These are phyloP conservation scores for Leptestheria dahalacensis DNA, from an alignment of 1,140 invertebrate species.

Conservation along the genomic window DNA sequence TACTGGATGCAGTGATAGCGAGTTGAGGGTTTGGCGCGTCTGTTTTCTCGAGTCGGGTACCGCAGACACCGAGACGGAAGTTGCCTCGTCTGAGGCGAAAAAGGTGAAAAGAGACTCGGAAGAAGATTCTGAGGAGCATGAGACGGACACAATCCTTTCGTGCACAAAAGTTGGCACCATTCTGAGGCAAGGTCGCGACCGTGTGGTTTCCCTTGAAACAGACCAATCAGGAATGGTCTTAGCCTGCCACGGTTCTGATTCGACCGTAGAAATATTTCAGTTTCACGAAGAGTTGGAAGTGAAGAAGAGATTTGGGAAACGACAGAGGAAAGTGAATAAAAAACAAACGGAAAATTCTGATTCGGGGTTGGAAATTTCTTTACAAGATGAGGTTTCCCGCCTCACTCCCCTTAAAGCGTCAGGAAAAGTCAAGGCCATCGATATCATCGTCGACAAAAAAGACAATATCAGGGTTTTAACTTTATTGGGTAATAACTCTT, in stretches of 20 bases:
- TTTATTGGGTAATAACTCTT: slow-evolving; percentile 32
- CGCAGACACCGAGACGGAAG: slow-evolving; percentile 20
- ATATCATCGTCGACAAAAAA: slow-evolving; percentile 45
- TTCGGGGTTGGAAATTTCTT: slow-evolving; percentile 16
- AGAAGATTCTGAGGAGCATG: slow-evolving; percentile 27
- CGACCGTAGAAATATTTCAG: slow-evolving; percentile 64
- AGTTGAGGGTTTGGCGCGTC: slow-evolving; percentile 65
- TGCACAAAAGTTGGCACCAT: slow-evolving; percentile 59
- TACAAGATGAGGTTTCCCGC: slow-evolving; percentile 54
- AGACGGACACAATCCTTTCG: slow-evolving; percentile 48
- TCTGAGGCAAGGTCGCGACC: slow-evolving; percentile 53
- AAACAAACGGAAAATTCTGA: slow-evolving; percentile 21
- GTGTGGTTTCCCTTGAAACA: slow-evolving; percentile 46
- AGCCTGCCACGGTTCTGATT: slow-evolving; percentile 67
- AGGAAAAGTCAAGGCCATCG: slow-evolving; percentile 51
- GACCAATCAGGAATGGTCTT: slow-evolving; percentile 52
- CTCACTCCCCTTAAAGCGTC: slow-evolving; percentile 46
- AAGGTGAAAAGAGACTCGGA: slow-evolving; percentile 31
- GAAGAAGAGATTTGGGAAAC: slow-evolving; percentile 47
- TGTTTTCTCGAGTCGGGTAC: slow-evolving; percentile 27
- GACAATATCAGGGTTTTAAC: slow-evolving; percentile 38
- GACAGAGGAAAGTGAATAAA: slow-evolving; percentile 48
- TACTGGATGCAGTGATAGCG: slow-evolving; percentile 67
- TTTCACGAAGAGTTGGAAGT: slow-evolving; percentile 61
- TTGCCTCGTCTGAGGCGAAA: slow-evolving; percentile 2